Conservation (phyloP, 64 coral and sea anemone genomes). For the Montipora efflorescens region DNA sequence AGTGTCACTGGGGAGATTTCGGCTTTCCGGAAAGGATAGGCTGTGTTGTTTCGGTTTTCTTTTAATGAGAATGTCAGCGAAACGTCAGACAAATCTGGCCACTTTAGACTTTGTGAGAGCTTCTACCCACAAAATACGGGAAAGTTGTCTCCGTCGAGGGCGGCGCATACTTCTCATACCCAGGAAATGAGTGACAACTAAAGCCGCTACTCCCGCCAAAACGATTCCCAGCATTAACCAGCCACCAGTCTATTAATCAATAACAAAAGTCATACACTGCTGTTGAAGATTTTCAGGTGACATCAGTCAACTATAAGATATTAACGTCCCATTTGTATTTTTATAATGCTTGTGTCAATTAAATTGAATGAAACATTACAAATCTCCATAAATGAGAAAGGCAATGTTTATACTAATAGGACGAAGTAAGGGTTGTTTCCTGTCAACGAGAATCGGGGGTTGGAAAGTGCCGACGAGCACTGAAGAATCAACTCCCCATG, state of each 20-base stretch:
- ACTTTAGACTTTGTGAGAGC: constrained; percentile 68
- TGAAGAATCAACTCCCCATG: no score
- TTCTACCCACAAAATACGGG: constrained; percentile 61
- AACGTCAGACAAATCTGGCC: constrained; percentile 48
- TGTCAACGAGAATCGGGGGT: no score
- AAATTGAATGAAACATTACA: no score
- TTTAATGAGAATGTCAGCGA: background rate
- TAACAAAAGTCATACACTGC: background rate
- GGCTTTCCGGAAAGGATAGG: no score
- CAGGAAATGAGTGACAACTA: constrained; percentile 55
- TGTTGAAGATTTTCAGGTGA: background rate
- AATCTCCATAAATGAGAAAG: no score
- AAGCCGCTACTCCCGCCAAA: constrained; percentile 44
- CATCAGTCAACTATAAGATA: background rate
- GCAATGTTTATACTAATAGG: no score
- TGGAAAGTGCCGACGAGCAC: no score
- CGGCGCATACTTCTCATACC: constrained; percentile 54
- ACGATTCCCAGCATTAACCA: constrained; percentile 82
- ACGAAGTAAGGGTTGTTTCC: no score
- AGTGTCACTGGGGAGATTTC: no score
- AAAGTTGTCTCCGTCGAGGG: constrained; percentile 32
- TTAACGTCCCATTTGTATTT: background rate
- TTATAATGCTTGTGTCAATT: background rate
- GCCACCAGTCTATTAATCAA: constrained; percentile 53
- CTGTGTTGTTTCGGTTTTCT: background rate